Percentiles rank a stretch among this genome's conserved stretches.
These are phyloP conservation scores for Achatina immaculata DNA, from an alignment of 1,140 invertebrate species.

Conservation along the genomic window DNA sequence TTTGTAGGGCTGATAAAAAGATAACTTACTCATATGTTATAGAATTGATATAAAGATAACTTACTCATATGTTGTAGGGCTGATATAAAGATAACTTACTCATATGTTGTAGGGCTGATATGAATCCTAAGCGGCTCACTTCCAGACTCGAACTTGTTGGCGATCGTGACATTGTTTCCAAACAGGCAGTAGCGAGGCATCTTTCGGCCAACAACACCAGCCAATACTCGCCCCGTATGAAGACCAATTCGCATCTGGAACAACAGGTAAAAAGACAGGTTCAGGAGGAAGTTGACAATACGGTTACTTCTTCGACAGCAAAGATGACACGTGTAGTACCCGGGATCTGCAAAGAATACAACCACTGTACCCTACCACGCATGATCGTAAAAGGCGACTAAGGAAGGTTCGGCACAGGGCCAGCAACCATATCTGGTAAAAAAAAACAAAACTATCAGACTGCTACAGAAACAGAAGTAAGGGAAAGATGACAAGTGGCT, in stretches of 20 bases:
- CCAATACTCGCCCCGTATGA: conserved; percentile 74
- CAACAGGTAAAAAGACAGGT: conserved; percentile 7
- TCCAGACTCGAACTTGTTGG: conserved; percentile 94
- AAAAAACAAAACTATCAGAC: too few relatives aligned
- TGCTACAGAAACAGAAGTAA: too few relatives aligned
- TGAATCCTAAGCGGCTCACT: conserved; percentile 92
- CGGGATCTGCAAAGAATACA: too few relatives aligned
- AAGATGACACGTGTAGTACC: too few relatives aligned
- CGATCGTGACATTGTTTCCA: conserved; percentile 86
- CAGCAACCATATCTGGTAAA: too few relatives aligned
- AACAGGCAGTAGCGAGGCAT: conserved; percentile 71
- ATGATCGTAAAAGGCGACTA: too few relatives aligned
- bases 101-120: conserved; percentile 90
- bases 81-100: conserved; percentile 92
- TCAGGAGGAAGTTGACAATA: too few relatives aligned
- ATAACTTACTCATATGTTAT: not conserved
- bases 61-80: conserved; percentile 77
- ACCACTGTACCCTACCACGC: too few relatives aligned
- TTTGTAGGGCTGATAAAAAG: too few relatives aligned
- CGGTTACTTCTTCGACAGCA: too few relatives aligned
- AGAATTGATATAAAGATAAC: not conserved
- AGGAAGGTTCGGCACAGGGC: too few relatives aligned
- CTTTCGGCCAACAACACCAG: conserved; percentile 67
- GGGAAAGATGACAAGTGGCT: too few relatives aligned
- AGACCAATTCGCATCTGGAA: conserved; percentile 93